Percentiles rank a stretch among this genome's conserved stretches.
Evolutionary conservation across 1,140 invertebrate genomes (phyloP).

Genomic region (Formica selysi): DNA sequence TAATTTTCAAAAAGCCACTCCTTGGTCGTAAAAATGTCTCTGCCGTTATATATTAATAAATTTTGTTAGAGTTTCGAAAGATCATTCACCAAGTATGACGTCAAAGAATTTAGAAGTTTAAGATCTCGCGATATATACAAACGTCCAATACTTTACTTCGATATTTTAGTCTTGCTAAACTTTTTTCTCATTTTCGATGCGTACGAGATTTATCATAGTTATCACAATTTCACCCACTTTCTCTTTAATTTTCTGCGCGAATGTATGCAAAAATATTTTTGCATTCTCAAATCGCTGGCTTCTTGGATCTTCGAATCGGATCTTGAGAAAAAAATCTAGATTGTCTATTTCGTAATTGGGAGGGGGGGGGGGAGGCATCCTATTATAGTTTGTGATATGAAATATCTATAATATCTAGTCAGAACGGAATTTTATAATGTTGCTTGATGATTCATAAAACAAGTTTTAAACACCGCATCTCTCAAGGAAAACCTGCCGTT

Average conservation of each 20-base stretch:
- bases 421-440: not conserved
- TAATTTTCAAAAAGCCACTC: constrained; percentile 46
- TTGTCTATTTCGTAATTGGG: not conserved
- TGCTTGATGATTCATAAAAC: not conserved
- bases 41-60: not conserved
- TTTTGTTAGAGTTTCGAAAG: not conserved
- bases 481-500: not conserved
- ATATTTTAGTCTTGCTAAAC: not conserved
- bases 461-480: not conserved
- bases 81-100: not conserved
- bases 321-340: not conserved
- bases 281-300: not conserved
- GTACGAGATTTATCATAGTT: not conserved
- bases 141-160: not conserved
- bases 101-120: not conserved
- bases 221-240: not conserved
- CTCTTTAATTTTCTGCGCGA: not conserved
- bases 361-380: no score
- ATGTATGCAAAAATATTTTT: not conserved
- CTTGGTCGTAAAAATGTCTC: constrained; percentile 27
- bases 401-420: constrained; percentile 15
- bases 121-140: not conserved
- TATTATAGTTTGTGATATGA: not conserved
- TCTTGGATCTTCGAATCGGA: not conserved
- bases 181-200: constrained; percentile 24